Conservation (phyloP, 2,888 invertebrate species). For the Plagiodera versicolora region DNA sequence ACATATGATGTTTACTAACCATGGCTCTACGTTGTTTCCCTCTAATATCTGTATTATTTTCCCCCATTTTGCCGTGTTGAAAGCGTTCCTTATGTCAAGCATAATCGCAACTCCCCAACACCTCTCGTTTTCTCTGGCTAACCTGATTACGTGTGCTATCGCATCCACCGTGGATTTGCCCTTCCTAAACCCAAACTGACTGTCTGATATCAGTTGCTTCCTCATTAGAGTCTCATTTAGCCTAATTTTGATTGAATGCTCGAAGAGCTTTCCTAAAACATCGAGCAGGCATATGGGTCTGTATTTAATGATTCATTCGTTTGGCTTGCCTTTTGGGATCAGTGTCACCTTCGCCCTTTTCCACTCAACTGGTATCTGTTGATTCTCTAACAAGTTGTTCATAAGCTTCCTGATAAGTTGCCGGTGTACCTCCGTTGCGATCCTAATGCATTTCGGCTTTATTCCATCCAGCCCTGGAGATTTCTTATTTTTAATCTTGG, state of each 20-base stretch:
- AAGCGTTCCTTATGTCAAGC: not conserved
- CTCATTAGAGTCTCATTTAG: slow-evolving; percentile 14
- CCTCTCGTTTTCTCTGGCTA: not conserved
- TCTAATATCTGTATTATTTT: not conserved
- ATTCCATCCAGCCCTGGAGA: not conserved
- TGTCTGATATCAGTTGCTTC: not conserved
- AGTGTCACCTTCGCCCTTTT: slow-evolving; percentile 21
- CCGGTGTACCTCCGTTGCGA: not conserved
- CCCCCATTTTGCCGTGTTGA: slow-evolving; percentile 5
- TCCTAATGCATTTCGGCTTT: not conserved
- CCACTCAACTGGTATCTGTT: slow-evolving; percentile 20
- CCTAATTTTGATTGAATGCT: slow-evolving; percentile 15
- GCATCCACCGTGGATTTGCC: slow-evolving; percentile 20
- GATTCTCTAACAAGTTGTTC: slow-evolving; percentile 5
- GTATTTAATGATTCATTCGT: not conserved
- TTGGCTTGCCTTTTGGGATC: slow-evolving; percentile 14
- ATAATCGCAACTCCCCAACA: not conserved
- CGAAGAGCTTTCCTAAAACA: slow-evolving; percentile 18
- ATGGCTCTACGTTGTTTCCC: not conserved
- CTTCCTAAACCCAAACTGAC: slow-evolving; percentile 26
- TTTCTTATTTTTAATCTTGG: slow-evolving; percentile 5
- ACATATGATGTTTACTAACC: not conserved
- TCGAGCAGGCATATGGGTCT: slow-evolving; percentile 28
- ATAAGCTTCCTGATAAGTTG: not conserved
- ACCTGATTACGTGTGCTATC: not conserved